A percentile compares a stretch with the other conserved stretches of the same genome.
These are phyloP conservation scores for Pararge aegeria DNA, from an alignment of 1,140 invertebrate genomes.

Conservation along the genomic window DNA sequence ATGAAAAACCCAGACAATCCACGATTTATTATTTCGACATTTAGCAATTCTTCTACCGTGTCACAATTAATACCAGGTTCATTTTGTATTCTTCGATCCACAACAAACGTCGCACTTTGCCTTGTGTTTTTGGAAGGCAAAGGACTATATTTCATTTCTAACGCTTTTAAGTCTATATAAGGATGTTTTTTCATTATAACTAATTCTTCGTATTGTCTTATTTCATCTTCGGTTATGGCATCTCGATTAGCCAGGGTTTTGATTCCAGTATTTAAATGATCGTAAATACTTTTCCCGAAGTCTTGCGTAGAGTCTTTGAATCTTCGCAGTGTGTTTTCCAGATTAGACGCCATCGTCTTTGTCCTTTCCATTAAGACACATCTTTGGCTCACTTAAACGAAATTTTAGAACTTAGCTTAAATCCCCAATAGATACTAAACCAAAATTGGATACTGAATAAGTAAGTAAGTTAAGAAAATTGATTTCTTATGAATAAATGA, in stretches of 20 bases:
- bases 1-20: conserved; percentile 64
- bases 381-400: conserved; percentile 14
- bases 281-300: conserved; percentile 39
- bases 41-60: conserved; percentile 44
- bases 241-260: conserved; percentile 32
- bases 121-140: conserved; percentile 43
- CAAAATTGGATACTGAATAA: not conserved
- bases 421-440: not conserved
- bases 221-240: conserved; percentile 46
- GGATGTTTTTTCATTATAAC: conserved; percentile 74
- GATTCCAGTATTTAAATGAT: conserved; percentile 27
- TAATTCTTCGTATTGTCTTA: conserved; percentile 56
- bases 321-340: conserved; percentile 42
- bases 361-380: conserved; percentile 31
- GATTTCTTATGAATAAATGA: too few species aligned
- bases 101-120: conserved; percentile 42
- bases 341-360: conserved; percentile 44
- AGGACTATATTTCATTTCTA: conserved; percentile 55
- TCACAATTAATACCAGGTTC: conserved; percentile 49
- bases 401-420: too few species aligned
- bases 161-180: conserved; percentile 60
- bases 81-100: conserved; percentile 29
- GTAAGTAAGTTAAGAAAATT: too few species aligned
- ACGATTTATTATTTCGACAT: conserved; percentile 64
- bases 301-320: conserved; percentile 46